phyloP scores from a whole-genome alignment of 2,888 invertebrate genomes.

The Epinotia demarniana region DNA sequence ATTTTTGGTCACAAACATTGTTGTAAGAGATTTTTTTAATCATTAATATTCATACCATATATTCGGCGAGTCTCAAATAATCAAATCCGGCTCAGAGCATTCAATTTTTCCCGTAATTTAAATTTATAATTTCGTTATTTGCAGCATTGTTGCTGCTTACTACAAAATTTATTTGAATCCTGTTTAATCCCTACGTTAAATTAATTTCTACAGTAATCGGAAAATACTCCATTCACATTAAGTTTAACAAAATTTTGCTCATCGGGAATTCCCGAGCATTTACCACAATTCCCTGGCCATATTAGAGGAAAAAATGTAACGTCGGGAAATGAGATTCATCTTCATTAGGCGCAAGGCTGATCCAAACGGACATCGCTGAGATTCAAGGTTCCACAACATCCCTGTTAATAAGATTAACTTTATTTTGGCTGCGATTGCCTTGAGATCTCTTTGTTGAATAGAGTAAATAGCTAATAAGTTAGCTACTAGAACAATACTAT shows the following conservation, averaged over 20 bases:
- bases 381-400: slow-evolving; percentile 29
- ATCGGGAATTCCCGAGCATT: slow-evolving; percentile 17
- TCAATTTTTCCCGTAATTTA: too few species aligned
- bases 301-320: slow-evolving; percentile 41
- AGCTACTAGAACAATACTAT: too few species aligned
- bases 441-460: background rate
- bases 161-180: too few species aligned
- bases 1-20: background rate
- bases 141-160: too few species aligned
- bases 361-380: slow-evolving; percentile 26
- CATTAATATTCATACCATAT: background rate
- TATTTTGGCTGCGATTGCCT: background rate
- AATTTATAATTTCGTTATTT: too few species aligned
- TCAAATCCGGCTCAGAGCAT: too few species aligned
- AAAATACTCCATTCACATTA: background rate
- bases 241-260: slow-evolving; percentile 17
- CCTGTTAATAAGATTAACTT: background rate
- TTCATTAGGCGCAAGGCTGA: slow-evolving; percentile 37
- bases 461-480: too few species aligned
- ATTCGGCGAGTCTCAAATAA: too few species aligned
- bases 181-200: too few species aligned
- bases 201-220: slow-evolving; percentile 2
- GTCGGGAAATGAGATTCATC: slow-evolving; percentile 42
- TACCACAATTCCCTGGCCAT: slow-evolving; percentile 30
- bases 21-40: background rate